A percentile compares a stretch with the other conserved stretches of the same genome.
Evolutionary conservation across 2,113 vertebrate genomes (phyloP).

Genomic region (Gopherus evgoodei): DNA sequence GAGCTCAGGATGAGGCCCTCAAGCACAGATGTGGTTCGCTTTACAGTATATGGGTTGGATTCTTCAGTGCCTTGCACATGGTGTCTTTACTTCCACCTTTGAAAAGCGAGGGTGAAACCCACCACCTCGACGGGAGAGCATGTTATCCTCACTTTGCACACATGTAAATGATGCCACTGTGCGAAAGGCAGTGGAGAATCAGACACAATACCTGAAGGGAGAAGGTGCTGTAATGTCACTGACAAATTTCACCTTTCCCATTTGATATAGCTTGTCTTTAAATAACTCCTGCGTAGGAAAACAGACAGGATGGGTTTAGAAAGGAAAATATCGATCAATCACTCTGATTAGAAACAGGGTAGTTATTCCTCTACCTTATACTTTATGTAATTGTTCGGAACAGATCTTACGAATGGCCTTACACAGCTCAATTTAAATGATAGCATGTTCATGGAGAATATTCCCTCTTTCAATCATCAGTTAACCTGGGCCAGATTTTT

Average conservation of each 20-base stretch:
- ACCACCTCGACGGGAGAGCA: not conserved
- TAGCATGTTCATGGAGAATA: not conserved
- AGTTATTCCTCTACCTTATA: not conserved
- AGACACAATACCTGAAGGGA: not conserved
- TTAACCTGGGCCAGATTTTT: not conserved
- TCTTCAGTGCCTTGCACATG: not conserved
- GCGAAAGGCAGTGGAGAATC: not conserved
- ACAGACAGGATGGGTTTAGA: not conserved
- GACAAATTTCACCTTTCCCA: not conserved
- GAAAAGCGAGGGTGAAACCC: not conserved
- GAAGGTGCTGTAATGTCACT: not conserved
- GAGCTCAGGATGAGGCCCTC: rapidly evolving
- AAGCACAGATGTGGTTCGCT: not conserved
- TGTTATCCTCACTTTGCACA: rapidly evolving
- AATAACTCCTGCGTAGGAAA: not conserved
- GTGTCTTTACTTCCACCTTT: not conserved
- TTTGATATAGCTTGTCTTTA: not conserved
- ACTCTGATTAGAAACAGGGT: not conserved
- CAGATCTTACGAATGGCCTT: not conserved
- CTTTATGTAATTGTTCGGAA: not conserved
- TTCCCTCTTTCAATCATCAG: not conserved
- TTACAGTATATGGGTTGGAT: not conserved
- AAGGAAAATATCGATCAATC: not conserved
- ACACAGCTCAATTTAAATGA: not conserved
- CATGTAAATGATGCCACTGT: not conserved